phyloP scores from a whole-genome alignment of 2,797 vertebrate genomes.

The Melanogrammus aeglefinus region DNA sequence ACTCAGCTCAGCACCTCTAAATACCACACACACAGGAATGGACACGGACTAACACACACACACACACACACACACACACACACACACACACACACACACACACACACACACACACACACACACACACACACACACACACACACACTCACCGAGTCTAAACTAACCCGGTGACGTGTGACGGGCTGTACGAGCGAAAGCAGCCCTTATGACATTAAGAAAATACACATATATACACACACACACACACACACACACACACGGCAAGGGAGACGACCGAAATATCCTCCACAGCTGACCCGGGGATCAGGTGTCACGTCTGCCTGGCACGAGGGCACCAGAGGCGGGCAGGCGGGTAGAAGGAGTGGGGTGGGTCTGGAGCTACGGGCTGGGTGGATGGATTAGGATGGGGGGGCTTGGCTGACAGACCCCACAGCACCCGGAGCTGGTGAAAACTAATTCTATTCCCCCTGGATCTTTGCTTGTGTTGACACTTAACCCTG shows the following conservation, averaged over 20 bases:
- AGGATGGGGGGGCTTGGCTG: slow-evolving; percentile 30
- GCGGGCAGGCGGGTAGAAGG: slow-evolving; percentile 28
- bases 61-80: slow-evolving; percentile 1
- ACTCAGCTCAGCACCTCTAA: too few species aligned
- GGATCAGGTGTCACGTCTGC: slow-evolving; percentile 71
- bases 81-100: neutral
- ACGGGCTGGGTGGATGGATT: slow-evolving; percentile 33
- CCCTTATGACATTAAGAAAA: slow-evolving; percentile 64
- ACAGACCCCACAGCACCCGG: neutral
- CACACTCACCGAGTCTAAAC: slow-evolving; percentile 26
- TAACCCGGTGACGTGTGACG: slow-evolving; percentile 59
- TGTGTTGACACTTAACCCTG: too few species aligned
- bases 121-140: slow-evolving; percentile 4
- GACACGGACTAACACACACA: neutral
- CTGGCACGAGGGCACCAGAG: slow-evolving; percentile 33
- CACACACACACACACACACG: slow-evolving; percentile 45
- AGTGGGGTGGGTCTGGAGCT: slow-evolving; percentile 24
- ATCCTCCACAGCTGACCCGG: slow-evolving; percentile 71
- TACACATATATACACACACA: slow-evolving; percentile 29
- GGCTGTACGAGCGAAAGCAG: slow-evolving; percentile 60
- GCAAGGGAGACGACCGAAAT: slow-evolving; percentile 65
- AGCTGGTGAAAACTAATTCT: neutral
- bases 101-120: slow-evolving; percentile 1
- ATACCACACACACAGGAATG: neutral
- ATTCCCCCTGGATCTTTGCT: neutral